Conservation (phyloP, 2,888 invertebrate genomes). For the Chalcis sispes region DNA sequence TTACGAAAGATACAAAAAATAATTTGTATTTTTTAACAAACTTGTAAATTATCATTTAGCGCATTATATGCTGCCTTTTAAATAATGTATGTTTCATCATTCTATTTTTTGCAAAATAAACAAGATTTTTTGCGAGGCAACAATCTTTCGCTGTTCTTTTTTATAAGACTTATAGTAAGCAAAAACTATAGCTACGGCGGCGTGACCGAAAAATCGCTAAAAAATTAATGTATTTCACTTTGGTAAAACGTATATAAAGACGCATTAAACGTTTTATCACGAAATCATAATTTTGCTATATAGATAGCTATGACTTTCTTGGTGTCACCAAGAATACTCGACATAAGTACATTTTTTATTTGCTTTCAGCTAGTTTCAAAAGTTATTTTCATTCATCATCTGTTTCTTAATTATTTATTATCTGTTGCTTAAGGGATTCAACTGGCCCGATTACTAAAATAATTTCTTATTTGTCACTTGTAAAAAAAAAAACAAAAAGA, state of each 20-base stretch:
- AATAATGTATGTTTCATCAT: conserved; percentile 16
- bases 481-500: conserved; percentile 29
- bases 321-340: conserved; percentile 50
- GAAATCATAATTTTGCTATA: conserved; percentile 51
- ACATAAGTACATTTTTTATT: conserved; percentile 57
- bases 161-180: conserved; percentile 45
- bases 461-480: conserved; percentile 24
- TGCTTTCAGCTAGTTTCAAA: conserved; percentile 53
- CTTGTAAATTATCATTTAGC: conserved; percentile 26
- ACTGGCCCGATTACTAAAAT: conserved; percentile 42
- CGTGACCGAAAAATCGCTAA: conserved; percentile 43
- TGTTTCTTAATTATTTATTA: conserved; percentile 32
- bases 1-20: conserved; percentile 38
- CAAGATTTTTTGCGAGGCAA: conserved; percentile 56
- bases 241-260: conserved; percentile 57
- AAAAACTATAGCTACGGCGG: conserved; percentile 46
- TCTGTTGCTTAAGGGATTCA: conserved; percentile 34
- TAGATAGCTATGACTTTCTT: conserved; percentile 57
- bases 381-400: conserved; percentile 44
- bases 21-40: conserved; percentile 43
- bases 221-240: conserved; percentile 55
- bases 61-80: conserved; percentile 9
- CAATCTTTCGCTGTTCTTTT: conserved; percentile 52
- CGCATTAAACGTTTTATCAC: conserved; percentile 55
- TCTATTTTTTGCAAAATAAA: conserved; percentile 18